Conservation (phyloP, 2,113 vertebrate species). For the Neogobius melanostomus region DNA sequence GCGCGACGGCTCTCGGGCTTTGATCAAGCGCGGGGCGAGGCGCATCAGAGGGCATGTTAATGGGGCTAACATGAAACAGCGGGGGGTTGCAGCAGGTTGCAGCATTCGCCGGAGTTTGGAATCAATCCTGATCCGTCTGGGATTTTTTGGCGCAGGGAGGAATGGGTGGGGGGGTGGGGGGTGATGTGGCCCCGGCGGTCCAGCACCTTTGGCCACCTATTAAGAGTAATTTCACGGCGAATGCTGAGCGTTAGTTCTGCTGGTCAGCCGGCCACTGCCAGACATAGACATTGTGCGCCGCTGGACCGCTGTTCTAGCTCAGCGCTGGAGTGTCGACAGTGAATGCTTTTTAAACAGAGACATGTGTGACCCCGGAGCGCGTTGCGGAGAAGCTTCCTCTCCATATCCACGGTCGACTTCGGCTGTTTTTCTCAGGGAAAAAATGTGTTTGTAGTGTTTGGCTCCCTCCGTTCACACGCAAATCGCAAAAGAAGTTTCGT, state of each 20-base stretch:
- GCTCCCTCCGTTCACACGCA: no score
- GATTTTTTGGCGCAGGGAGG: no score
- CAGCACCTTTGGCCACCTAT: slow-evolving; percentile 44
- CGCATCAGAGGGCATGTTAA: slow-evolving; percentile 23
- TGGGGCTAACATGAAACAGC: slow-evolving; percentile 41
- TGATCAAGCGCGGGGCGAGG: slow-evolving; percentile 40
- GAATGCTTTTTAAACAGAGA: background rate
- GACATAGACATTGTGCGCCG: slow-evolving; percentile 6
- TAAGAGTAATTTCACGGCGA: slow-evolving; percentile 53
- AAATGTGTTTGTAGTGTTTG: background rate
- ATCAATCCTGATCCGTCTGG: slow-evolving; percentile 21
- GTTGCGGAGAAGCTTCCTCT: background rate
- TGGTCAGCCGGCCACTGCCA: slow-evolving; percentile 28
- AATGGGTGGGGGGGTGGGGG: background rate
- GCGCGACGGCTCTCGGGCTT: slow-evolving; percentile 50
- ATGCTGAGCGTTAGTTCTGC: slow-evolving; percentile 25
- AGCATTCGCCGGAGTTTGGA: slow-evolving; percentile 46
- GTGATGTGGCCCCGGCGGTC: slow-evolving; percentile 34
- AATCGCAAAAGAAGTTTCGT: no score
- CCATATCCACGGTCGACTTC: background rate
- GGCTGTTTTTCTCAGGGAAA: background rate
- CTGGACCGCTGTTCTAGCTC: background rate
- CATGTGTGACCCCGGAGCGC: background rate
- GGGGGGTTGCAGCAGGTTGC: slow-evolving; percentile 45
- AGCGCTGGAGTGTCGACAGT: background rate